Base-by-base conservation (phyloP, 2,888 invertebrate genomes). In the Chymomyza procnemis region DNA sequence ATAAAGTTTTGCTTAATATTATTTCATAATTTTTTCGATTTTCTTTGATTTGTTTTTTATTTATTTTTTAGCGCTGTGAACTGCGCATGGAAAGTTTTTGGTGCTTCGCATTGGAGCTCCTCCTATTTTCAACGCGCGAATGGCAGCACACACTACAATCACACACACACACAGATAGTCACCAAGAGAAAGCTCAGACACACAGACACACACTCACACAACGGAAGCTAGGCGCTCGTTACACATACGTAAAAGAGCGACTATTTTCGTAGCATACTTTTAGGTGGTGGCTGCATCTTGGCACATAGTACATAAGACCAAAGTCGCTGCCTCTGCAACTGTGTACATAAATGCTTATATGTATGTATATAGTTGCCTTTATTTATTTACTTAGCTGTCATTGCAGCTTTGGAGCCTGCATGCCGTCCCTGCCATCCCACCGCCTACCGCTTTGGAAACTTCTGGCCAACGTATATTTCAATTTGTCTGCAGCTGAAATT, bases 71-170 rank as follows among this genome's bases (percentile, higher is more conserved):
- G 63, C 56, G 48, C 71, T 67, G 60, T 67, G 74, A 79, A 72
- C 87, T 83, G 83, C 83, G 83, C 83, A 83, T 83, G 82, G 69
- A 84, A 83, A 78, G 82, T 79, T 86, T 78, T 77, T 74, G 16
- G 57, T 30, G 26, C n/a, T 14, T 30, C 19, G 41, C 34, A 60
- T 60, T 58, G 75, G 87, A 78, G 88, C 89, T 88, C 88, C 88
- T 89, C 88, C 88, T 89, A 88, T 88, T 88, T 88, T 88, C 77
- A 78, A 75, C 85, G 82, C 88, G 82, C 88, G 88, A 88, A 89
- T 88, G 86, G 87, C 80, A 71, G 77, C 81, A 76, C 72, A 80
- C 78, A 75, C 74, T 75, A 77, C 69, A 73, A 67, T 47, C 67
- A 67, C 67, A 71, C 72, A 65, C 66, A 58, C 58, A 58, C 50